Conservation (phyloP, 2,888 invertebrate genomes). For the Ophioninae sp. region DNA sequence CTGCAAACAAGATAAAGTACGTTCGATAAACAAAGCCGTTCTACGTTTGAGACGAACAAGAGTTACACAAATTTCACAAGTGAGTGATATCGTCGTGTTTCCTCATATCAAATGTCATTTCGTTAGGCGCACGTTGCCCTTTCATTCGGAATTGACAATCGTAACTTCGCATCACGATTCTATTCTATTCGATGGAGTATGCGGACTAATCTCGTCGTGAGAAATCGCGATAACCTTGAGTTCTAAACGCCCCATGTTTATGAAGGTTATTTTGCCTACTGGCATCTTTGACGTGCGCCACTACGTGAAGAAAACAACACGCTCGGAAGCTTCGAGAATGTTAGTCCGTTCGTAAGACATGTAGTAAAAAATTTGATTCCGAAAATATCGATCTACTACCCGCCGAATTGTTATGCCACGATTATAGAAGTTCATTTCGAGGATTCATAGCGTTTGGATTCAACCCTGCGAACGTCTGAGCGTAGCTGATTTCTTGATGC, state of each 20-base stretch:
- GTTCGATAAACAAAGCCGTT: background rate
- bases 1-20: conserved; percentile 8
- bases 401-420: background rate
- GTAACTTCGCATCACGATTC: background rate
- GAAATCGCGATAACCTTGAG: background rate
- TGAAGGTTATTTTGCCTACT: background rate
- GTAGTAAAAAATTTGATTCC: background rate
- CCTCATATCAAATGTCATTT: conserved; percentile 1
- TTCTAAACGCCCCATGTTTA: background rate
- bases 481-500: too few species aligned
- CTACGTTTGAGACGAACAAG: background rate
- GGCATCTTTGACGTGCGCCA: background rate
- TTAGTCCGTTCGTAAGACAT: background rate
- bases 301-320: background rate
- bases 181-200: background rate
- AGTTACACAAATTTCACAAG: background rate
- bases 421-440: background rate
- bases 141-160: background rate
- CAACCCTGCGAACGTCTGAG: too few species aligned
- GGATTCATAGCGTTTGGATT: background rate
- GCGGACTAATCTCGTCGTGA: background rate
- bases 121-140: background rate
- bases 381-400: background rate
- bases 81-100: background rate
- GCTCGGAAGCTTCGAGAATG: background rate